These are phyloP conservation scores for Heterocephalus glaber DNA, from an alignment of 2,113 vertebrate genomes.

Conservation along the genomic window DNA sequence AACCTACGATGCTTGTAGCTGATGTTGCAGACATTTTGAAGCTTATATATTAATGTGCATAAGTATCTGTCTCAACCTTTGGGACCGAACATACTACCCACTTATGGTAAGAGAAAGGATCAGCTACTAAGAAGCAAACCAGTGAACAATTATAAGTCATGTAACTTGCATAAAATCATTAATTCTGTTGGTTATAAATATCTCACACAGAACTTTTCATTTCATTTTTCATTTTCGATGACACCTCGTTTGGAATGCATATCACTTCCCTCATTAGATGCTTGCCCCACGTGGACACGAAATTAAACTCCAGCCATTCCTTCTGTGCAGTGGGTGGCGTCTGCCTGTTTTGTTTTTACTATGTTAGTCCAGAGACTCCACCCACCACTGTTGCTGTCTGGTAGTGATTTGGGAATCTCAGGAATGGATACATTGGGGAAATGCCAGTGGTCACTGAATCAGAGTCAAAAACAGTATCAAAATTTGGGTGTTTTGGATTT, in stretches of 20 bases:
- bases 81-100: not conserved
- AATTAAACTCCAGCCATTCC: not conserved
- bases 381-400: accelerated
- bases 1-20: not conserved
- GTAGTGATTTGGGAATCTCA: not conserved
- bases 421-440: not conserved
- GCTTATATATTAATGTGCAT: not conserved
- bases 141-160: not conserved
- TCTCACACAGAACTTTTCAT: not conserved
- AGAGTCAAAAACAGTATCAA: not conserved
- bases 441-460: not conserved
- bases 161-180: not conserved
- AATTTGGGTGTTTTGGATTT: not conserved
- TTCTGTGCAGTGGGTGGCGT: constrained; percentile 34
- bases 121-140: not conserved
- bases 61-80: not conserved
- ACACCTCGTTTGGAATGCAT: not conserved
- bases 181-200: not conserved
- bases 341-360: constrained; percentile 68
- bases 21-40: not conserved
- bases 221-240: not conserved
- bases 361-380: not conserved
- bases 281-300: not conserved
- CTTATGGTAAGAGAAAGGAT: not conserved
- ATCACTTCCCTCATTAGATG: not conserved